phyloP scores from a whole-genome alignment of 2,888 invertebrate species.

The Melangyna quadrimaculata region DNA sequence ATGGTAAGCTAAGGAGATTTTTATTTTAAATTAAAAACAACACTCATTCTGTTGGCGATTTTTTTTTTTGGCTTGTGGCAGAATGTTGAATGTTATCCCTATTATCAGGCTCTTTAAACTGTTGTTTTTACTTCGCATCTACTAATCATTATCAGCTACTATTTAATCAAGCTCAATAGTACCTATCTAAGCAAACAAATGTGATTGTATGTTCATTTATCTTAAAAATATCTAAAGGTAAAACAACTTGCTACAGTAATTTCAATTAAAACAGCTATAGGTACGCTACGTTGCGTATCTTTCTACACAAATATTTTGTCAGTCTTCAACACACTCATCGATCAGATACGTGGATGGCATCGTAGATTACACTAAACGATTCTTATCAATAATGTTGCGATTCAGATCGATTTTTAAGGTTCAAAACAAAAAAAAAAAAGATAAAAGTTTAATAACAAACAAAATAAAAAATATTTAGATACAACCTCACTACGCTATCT shows the following conservation, averaged over 20 bases:
- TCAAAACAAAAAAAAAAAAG: conserved; percentile 11
- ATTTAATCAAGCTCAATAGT: neutral
- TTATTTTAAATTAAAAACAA: too few species aligned
- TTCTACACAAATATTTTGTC: neutral
- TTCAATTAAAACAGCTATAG: neutral
- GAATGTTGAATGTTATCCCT: too few species aligned
- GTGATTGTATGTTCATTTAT: neutral
- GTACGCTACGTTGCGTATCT: neutral
- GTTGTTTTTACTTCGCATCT: neutral
- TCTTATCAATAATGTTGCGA: conserved; percentile 6
- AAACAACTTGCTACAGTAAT: conserved; percentile 6
- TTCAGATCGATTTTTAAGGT: conserved; percentile 6
- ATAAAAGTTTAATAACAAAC: conserved; percentile 7
- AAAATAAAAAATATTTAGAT: conserved; percentile 11
- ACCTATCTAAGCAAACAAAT: neutral
- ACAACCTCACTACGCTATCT: conserved; percentile 49
- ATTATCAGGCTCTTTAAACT: too few species aligned
- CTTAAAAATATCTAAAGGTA: neutral
- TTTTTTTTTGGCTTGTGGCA: too few species aligned
- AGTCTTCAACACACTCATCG: neutral
- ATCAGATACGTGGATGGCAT: neutral
- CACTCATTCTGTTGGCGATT: too few species aligned
- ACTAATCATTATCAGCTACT: neutral
- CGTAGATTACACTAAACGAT: conserved; percentile 14
- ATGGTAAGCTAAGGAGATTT: too few species aligned